Percentiles rank a stretch among this genome's conserved stretches.
Evolutionary conservation across 2,888 invertebrate species (phyloP).

Genomic region (Spialia ferax): DNA sequence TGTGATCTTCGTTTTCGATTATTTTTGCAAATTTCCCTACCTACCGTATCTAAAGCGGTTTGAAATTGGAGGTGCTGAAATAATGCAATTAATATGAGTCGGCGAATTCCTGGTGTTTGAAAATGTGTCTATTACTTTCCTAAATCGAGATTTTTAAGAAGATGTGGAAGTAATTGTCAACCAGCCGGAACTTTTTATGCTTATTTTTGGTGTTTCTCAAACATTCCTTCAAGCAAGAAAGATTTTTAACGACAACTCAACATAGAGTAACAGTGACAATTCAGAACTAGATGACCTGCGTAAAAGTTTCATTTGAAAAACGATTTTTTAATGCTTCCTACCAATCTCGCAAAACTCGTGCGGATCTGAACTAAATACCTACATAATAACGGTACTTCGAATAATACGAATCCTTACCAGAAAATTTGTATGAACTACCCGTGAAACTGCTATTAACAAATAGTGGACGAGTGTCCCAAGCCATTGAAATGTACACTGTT

Average conservation of each 20-base stretch:
- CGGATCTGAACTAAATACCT: neutral
- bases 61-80: constrained; percentile 12
- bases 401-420: neutral
- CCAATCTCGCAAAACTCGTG: neutral
- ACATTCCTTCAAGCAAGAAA: too few relatives aligned
- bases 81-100: too few relatives aligned
- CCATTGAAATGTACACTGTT: constrained; percentile 33
- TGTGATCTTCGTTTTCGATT: constrained; percentile 60
- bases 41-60: constrained; percentile 20
- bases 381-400: neutral
- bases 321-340: neutral
- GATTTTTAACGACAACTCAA: too few relatives aligned
- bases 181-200: too few relatives aligned
- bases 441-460: constrained; percentile 27
- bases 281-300: too few relatives aligned
- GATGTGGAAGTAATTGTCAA: too few relatives aligned
- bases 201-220: too few relatives aligned
- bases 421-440: constrained; percentile 8
- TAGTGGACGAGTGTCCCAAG: constrained; percentile 30
- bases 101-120: too few relatives aligned
- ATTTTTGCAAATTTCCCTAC: constrained; percentile 49
- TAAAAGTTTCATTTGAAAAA: too few relatives aligned
- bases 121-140: too few relatives aligned
- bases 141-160: too few relatives aligned
- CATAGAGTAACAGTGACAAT: too few relatives aligned